Evolutionary conservation across 2,797 vertebrate species (phyloP).

Genomic region (Ctenochaetus hawaiiensis): DNA sequence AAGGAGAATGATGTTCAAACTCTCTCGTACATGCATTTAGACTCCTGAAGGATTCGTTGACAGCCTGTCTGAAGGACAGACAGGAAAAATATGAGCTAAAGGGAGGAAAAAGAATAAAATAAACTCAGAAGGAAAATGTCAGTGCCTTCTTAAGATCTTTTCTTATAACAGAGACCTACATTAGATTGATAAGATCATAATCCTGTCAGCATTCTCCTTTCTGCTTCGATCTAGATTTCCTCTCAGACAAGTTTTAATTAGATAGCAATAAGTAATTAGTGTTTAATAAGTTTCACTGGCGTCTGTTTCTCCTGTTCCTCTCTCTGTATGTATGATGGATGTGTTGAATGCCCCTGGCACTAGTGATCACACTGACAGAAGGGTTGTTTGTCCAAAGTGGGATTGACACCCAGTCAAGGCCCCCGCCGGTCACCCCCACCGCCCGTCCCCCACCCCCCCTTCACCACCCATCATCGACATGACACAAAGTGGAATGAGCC

Average conservation of each 20-base stretch:
- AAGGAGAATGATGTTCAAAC: conserved; percentile 8
- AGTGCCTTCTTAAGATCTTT: conserved; percentile 34
- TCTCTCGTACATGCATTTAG: neutral
- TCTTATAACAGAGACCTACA: neutral
- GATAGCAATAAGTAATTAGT: conserved; percentile 41
- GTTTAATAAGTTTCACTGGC: conserved; percentile 42
- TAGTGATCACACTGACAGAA: conserved; percentile 57
- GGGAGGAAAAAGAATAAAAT: neutral
- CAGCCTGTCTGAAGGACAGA: neutral
- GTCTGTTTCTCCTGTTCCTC: neutral
- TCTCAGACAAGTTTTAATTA: conserved; percentile 49
- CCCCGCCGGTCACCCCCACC: conserved; percentile 61
- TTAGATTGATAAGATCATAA: conserved; percentile 34
- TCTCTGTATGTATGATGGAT: conserved; percentile 47
- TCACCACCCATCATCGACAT: conserved; percentile 84
- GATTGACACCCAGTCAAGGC: conserved; percentile 85
- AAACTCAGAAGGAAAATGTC: conserved; percentile 12
- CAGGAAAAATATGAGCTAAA: neutral
- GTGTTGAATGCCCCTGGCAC: conserved; percentile 42
- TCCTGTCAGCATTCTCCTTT: conserved; percentile 45
- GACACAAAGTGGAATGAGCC: conserved; percentile 90
- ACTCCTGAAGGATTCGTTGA: conserved; percentile 12
- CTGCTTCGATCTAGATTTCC: conserved; percentile 46
- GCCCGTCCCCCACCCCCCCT: conserved; percentile 18
- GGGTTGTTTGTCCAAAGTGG: conserved; percentile 87